Conservation (phyloP, 2,888 invertebrate species). For the Biston stratarius region DNA sequence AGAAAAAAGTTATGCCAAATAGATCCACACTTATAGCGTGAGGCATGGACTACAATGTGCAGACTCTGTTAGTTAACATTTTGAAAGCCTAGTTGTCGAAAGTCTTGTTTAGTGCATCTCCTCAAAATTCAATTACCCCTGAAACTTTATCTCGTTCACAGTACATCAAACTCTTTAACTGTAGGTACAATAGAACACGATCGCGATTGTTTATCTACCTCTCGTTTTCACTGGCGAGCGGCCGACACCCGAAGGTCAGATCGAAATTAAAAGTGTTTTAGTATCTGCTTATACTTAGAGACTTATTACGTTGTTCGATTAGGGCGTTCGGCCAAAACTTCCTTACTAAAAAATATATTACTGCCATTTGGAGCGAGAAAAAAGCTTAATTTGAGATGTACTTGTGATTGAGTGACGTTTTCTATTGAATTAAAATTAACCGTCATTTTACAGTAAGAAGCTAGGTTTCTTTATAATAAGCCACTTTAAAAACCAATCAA, state of each 20-base stretch:
- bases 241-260: slow-evolving; percentile 79
- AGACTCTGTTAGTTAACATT: too few species aligned
- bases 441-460: too few species aligned
- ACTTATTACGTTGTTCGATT: slow-evolving; percentile 70
- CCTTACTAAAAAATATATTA: slow-evolving; percentile 52
- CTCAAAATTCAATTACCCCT: neutral
- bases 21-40: too few species aligned
- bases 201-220: slow-evolving; percentile 79
- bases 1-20: too few species aligned
- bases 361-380: neutral
- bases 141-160: slow-evolving; percentile 16
- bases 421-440: neutral
- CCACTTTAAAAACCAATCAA: too few species aligned
- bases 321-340: slow-evolving; percentile 67
- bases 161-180: slow-evolving; percentile 66
- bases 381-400: neutral
- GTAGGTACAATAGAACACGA: slow-evolving; percentile 68
- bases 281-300: slow-evolving; percentile 77
- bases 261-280: slow-evolving; percentile 84
- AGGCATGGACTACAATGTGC: too few species aligned
- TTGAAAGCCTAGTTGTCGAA: too few species aligned
- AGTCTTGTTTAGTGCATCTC: too few species aligned
- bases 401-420: neutral
- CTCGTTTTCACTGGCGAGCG: slow-evolving; percentile 82
- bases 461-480: too few species aligned